Conservation (phyloP, 1,140 invertebrate species). For the Drosophila jambulina region DNA sequence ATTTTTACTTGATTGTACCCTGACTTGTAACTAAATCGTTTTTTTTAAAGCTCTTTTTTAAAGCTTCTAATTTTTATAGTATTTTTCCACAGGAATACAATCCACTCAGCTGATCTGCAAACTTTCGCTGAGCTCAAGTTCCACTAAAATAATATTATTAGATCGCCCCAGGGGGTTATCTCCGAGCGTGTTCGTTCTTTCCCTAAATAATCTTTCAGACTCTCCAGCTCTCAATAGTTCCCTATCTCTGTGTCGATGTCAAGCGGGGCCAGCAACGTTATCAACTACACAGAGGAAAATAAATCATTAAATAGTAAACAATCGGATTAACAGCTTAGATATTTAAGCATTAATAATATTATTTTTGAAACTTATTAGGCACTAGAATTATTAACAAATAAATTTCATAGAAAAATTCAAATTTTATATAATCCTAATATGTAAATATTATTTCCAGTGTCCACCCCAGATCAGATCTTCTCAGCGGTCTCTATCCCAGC, state of each 20-base stretch:
- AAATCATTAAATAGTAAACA: not conserved
- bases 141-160: slow-evolving; percentile 9
- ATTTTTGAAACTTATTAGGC: not conserved
- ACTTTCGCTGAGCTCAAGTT: slow-evolving; percentile 11
- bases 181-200: slow-evolving; percentile 15
- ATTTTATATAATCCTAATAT: not conserved
- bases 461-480: not conserved
- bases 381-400: not conserved
- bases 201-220: slow-evolving; percentile 4
- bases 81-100: slow-evolving; percentile 29
- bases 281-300: slow-evolving; percentile 12
- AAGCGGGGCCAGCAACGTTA: slow-evolving; percentile 30
- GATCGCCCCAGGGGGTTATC: slow-evolving; percentile 62
- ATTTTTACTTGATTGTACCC: too few relatives aligned
- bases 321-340: not conserved
- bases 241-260: slow-evolving; percentile 45
- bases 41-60: not conserved
- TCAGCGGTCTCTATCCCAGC: not conserved
- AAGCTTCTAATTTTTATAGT: not conserved
- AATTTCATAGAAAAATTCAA: not conserved
- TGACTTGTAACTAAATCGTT: not conserved
- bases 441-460: slow-evolving; percentile 3
- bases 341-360: not conserved
- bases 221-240: slow-evolving; percentile 12
- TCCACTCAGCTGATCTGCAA: slow-evolving; percentile 34